Base-by-base conservation (phyloP, 2,113 vertebrate species). In the Amphiprion percula region DNA sequence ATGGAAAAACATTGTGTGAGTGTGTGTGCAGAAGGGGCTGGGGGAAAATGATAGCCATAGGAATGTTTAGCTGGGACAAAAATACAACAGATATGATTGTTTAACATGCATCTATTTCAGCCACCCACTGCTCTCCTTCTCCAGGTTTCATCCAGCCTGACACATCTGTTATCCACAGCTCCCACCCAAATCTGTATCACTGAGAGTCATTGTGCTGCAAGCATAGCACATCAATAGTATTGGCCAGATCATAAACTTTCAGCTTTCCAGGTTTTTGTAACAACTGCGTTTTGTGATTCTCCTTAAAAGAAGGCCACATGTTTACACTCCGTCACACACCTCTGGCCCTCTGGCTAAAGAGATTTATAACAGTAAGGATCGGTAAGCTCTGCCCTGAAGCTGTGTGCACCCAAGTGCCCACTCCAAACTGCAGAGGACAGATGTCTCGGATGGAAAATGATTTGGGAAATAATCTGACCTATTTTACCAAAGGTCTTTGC, bases 391-490 rank as follows among this genome's bases (percentile, higher is more conserved):
- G 73, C 80, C 78, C 69, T 64, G 69, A 75, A 84, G 75, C 71
- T 68, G 64, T 59, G 52, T 50, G 33, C 47, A 63, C 56, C 61
- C 79, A 62, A 68, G 55, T 74, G 68, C 52, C 64, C 61, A 64
- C 55, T 81, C 64, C n/a, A 68, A 56, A 62, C 70, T 71, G 50
- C n/a, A 53, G 23, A 76, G 53, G 77, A 80, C 66, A 83, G 74
- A 77, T 80, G 60, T 76, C 61, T 33, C 54, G 70, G 66, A 84
- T 78, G 41, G 33, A 80, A 83, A 71, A 68, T 70, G 17, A 82
- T 79, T 62, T 64, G 46, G 41, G 59, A 72, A 84, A 85, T 59
- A 82, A 77, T 82, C 23, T 61, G 82, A 77, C 87, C 82, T 62
- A 74, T 79, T 87, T 76, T 15, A 60, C 23, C 23, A 21, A 28